Base-by-base conservation (phyloP, 2,797 vertebrate genomes). In the Pyrocephalus nanus region DNA sequence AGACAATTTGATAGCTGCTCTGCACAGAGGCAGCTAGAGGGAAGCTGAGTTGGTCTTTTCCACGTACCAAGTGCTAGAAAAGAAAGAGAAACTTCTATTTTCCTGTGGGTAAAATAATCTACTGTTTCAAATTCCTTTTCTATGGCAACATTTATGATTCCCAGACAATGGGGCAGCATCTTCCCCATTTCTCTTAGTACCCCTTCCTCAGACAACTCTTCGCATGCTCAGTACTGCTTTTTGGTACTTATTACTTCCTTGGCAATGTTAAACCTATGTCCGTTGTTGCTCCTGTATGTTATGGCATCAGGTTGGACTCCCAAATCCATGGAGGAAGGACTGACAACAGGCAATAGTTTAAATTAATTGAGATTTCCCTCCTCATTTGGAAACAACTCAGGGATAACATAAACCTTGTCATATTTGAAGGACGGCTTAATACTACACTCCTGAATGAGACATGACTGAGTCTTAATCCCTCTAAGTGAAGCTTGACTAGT, bases 331-430 rank as follows among this genome's bases (percentile, higher is more conserved):
- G 66, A 94, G 53, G 60, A 29, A 93, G 48, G 47, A 70, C 71
- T 94, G 78, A 81, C 84, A 93, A 74, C 34, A 78, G 70, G 51
- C 38, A 95, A 80, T 92, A 70, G 66, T 65, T 73, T 58, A 82
- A 94, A 96, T 93, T 89, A 94, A 94, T 91, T 85, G 85, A 91
- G 36, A 80, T 88, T 94, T 93, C 88, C 54, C 60, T 91, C 72
- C 40, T 94, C 50, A 69, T 74, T 89, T 70, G 71, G 84, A 92
- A 96, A 84, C 58, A 93, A 91, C 81, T 95, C 83, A 67, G 82
- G 84, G 69, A 94, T 95, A 93, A 91, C 79, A 92, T 86, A 95
- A 95, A 93, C 67, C 65, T 93, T 96, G 91, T 85, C 86, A 67
- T 91, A 58, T 88, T 72, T 95, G 93, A 96, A 97, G 76, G 91